Conservation (phyloP, 1,140 invertebrate species). For the Danaus melanippus region DNA sequence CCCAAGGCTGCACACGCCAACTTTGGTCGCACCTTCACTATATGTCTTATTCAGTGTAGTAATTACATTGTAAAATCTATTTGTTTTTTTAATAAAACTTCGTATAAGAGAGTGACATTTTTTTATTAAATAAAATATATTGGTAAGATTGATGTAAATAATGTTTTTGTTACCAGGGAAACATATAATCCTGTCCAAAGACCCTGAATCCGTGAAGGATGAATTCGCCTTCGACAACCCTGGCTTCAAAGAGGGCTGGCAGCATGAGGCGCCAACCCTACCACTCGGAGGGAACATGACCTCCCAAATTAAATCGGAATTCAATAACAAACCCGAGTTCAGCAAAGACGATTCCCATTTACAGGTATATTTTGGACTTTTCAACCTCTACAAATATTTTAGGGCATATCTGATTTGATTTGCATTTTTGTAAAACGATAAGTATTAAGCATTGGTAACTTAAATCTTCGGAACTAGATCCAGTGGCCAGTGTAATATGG, state of each 20-base stretch:
- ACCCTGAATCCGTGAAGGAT: constrained; percentile 80
- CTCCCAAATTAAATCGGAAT: constrained; percentile 37
- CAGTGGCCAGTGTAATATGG: not conserved
- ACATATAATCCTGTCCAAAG: constrained; percentile 79
- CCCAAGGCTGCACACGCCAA: too few species aligned
- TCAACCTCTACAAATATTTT: too few species aligned
- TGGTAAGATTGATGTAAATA: not conserved
- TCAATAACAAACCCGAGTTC: constrained; percentile 54
- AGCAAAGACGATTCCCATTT: constrained; percentile 77
- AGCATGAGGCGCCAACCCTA: constrained; percentile 57
- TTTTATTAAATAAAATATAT: too few species aligned
- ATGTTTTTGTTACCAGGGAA: constrained; percentile 74
- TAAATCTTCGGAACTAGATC: constrained; percentile 1
- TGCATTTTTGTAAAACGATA: too few species aligned
- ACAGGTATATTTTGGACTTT: constrained; percentile 59
- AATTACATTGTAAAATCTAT: too few species aligned
- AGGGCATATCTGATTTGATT: too few species aligned
- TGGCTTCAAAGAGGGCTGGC: constrained; percentile 76
- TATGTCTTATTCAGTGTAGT: too few species aligned
- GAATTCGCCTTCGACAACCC: constrained; percentile 87
- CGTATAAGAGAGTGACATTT: too few species aligned
- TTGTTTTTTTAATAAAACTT: too few species aligned
- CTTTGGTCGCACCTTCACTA: too few species aligned
- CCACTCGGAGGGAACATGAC: constrained; percentile 49
- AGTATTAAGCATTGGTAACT: constrained; percentile 2